Base-by-base conservation (phyloP, 2,888 invertebrate species). In the Gnatocerus cornutus region DNA sequence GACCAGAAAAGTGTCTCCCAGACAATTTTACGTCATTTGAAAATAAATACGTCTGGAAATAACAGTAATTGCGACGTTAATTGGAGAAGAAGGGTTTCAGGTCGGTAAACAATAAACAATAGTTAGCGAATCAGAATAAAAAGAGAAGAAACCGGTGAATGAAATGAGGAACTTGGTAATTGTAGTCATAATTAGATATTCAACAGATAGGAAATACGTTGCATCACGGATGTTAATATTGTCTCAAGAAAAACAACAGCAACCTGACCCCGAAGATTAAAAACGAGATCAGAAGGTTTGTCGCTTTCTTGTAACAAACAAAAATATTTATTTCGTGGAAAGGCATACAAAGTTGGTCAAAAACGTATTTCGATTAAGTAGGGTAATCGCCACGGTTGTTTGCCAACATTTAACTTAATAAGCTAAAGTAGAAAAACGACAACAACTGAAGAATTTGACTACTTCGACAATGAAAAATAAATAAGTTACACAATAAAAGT, bases 41-140 rank as follows among this genome's bases (percentile, higher is more conserved):
- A 33, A 33, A 33, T 33, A 33, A 33, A 33, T 9, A 9, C 33
- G 33, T 33, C 33, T 33, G 33, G n/a, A 33, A 33, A 33, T 33
- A 33, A 33, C 33, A 33, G 33, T 33, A 33, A 33, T 33, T 33
- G 6, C 9, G 6, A 33, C 33, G 33, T n/a, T 33, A 33, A 33
- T 33, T 33, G 33, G 7, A 33, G 5, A 33, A 33, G 33, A 33
- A 33, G 33, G 33, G 33, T 33, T 33, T 33, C 33, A 33, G 33
- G 33, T 33, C 33, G 33, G 33, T 33, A 33, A 33, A 33, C 33
- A 33, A 33, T 33, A 33, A 33, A 33, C 33, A 33, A 33, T 33
- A 33, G 33, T 33, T 33, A 33, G 6, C 33, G 33, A 33, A 33
- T 33, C 33, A 33, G 33, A 33, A 33, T 33, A 7, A 7, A 33